Evolutionary conservation across 2,113 vertebrate species (phyloP), one percentile per base, ranked within the genome.

Genomic region (Colaptes auratus): DNA sequence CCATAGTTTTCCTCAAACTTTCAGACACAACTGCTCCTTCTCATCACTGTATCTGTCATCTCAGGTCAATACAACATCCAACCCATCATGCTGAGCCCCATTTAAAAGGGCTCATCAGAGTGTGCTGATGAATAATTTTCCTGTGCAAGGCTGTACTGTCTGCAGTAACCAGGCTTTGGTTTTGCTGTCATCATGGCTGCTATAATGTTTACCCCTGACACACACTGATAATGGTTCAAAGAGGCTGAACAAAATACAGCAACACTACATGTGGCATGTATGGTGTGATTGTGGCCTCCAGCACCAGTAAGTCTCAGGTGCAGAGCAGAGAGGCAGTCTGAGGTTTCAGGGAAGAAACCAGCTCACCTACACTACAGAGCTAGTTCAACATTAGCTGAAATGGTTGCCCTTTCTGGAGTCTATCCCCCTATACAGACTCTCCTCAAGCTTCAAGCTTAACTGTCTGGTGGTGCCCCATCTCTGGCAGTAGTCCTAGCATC

Each of bases 341-440:
- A 70, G 15, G 10, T 31, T 7, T 44, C 42, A 53, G 24, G 25
- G 23, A 10, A 72, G 42, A 33, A 84, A 15, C 10, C 56, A 59
- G 8, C 23, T 58, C 19, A 60, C 7, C 66, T 31, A 20, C 21
- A 23, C 7, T 8, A 10, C 61, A 44, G 35, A 59, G 11, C 4
- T 75, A 60, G 42, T n/a, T 18, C 31, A n/a, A 5, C 6, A 3
- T 28, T 30, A 35, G 20, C 46, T 44, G 23, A 11, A 55, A 70
- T 27, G 15, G 10, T 50, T 52, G 6, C 8, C 13, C 7, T 53
- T 35, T 66, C n/a, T 39, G n/a, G 39, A 44, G 3, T 64, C 56
- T 42, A 25, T 55, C 21, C 39, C 13, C 11, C 17, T 0, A 2
- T n/a, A 35, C 13, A 7, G 3, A 9, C 17, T 3, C 30, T 7